phyloP scores from a whole-genome alignment of 2,888 invertebrate species.

The Malacosoma neustria region DNA sequence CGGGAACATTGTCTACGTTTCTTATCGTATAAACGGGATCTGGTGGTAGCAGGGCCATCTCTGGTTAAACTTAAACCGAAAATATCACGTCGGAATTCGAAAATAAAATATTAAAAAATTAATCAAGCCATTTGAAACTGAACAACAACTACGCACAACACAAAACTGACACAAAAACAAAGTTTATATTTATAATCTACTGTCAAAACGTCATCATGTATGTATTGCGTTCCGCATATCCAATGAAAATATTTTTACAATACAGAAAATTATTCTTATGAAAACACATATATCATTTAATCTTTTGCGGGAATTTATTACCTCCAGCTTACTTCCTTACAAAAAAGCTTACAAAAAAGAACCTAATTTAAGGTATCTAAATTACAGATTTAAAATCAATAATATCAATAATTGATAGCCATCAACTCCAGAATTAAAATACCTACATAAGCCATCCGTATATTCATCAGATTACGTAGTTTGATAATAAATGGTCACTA shows the following conservation, averaged over 20 bases:
- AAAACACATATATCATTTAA: no score
- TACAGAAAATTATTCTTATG: neutral
- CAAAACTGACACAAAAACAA: slow-evolving; percentile 71
- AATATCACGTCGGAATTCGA: slow-evolving; percentile 49
- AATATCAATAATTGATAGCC: no score
- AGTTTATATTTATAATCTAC: slow-evolving; percentile 30
- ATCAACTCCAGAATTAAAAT: no score
- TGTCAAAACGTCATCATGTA: slow-evolving; percentile 15
- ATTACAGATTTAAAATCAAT: no score
- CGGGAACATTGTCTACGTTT: slow-evolving; percentile 80
- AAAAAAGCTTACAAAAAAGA: no score
- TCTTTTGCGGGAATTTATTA: no score
- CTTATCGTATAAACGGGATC: slow-evolving; percentile 85
- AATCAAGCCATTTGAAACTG: slow-evolving; percentile 71
- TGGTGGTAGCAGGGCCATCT: slow-evolving; percentile 84
- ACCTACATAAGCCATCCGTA: no score
- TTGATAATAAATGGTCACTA: no score
- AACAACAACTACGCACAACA: slow-evolving; percentile 72
- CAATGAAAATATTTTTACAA: neutral
- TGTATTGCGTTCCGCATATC: slow-evolving; percentile 9
- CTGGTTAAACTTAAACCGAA: slow-evolving; percentile 67
- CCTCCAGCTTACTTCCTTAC: no score
- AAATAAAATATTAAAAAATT: slow-evolving; percentile 64
- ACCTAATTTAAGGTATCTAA: no score
- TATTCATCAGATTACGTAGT: no score